These are phyloP conservation scores for Rhorus exstirpatorius DNA, from an alignment of 2,888 invertebrate genomes.

Conservation along the genomic window DNA sequence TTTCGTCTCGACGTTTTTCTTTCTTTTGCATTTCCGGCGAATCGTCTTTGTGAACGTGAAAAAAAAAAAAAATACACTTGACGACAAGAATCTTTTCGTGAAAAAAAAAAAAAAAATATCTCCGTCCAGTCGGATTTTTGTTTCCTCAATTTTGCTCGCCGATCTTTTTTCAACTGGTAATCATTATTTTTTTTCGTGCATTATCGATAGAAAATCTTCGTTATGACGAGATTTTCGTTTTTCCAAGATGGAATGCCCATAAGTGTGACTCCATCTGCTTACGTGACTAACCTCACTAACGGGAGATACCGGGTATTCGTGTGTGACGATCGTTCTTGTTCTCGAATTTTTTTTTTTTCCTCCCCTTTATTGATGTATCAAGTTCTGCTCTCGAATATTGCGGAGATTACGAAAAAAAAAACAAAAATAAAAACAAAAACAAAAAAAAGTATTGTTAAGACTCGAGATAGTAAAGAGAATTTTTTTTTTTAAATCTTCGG, in stretches of 20 bases:
- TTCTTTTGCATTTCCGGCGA: neutral
- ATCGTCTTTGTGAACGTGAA: neutral
- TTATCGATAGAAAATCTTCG: constrained; percentile 16
- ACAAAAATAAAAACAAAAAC: no score
- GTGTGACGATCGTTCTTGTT: constrained; percentile 13
- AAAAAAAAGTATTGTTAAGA: no score
- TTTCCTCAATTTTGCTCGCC: constrained; percentile 2
- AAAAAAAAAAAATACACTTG: no score
- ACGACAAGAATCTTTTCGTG: no score
- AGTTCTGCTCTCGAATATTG: neutral
- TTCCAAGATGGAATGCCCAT: constrained; percentile 2
- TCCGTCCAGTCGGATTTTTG: neutral
- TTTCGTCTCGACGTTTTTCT: neutral
- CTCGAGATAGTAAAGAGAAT: no score
- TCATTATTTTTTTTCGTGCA: neutral
- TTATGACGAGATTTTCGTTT: neutral
- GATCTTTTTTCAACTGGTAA: constrained; percentile 31
- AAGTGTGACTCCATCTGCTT: neutral
- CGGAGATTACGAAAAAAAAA: neutral
- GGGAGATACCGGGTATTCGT: constrained; percentile 20
- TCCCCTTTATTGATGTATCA: no score
- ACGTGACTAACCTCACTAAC: constrained; percentile 22
- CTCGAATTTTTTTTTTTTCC: constrained; percentile 8
- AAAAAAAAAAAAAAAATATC: neutral
- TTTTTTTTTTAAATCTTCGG: no score